Conservation (phyloP, 2,113 vertebrate species). For the Nesospiza acunhae region DNA sequence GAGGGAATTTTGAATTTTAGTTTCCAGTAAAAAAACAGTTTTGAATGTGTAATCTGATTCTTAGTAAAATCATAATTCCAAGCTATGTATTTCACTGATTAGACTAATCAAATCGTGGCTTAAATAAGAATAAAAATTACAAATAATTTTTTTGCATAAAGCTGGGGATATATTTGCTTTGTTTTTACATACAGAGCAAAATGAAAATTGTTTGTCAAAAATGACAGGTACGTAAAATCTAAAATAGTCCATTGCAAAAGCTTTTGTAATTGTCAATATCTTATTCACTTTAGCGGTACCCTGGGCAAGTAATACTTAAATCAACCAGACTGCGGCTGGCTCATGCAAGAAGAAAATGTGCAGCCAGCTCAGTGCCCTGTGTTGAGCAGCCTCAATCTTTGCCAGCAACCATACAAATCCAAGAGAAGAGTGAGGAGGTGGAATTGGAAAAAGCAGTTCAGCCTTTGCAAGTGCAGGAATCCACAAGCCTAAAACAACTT, state of each 20-base stretch:
- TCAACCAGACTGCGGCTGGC: constrained; percentile 85
- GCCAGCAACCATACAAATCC: constrained; percentile 75
- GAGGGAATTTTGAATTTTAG: background rate
- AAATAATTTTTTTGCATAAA: background rate
- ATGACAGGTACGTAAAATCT: background rate
- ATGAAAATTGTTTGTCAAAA: background rate
- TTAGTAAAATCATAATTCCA: background rate
- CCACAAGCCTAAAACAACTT: constrained; percentile 67
- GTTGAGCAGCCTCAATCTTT: constrained; percentile 72
- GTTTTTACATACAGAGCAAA: background rate
- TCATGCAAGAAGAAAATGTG: constrained; percentile 76
- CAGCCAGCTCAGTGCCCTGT: constrained; percentile 18
- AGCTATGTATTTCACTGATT: background rate
- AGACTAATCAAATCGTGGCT: background rate
- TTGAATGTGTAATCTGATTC: background rate
- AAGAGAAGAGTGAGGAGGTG: constrained; percentile 58
- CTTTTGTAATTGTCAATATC: background rate
- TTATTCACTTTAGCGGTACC: constrained; percentile 81
- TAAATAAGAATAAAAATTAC: background rate
- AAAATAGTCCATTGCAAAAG: background rate
- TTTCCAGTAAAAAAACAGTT: background rate
- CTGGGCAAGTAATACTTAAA: constrained; percentile 94
- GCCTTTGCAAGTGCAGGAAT: constrained; percentile 51
- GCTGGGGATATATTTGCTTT: background rate
- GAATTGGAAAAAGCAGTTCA: constrained; percentile 59